Evolutionary conservation across 2,113 vertebrate genomes (phyloP).

Genomic region (Arizona elegans): DNA sequence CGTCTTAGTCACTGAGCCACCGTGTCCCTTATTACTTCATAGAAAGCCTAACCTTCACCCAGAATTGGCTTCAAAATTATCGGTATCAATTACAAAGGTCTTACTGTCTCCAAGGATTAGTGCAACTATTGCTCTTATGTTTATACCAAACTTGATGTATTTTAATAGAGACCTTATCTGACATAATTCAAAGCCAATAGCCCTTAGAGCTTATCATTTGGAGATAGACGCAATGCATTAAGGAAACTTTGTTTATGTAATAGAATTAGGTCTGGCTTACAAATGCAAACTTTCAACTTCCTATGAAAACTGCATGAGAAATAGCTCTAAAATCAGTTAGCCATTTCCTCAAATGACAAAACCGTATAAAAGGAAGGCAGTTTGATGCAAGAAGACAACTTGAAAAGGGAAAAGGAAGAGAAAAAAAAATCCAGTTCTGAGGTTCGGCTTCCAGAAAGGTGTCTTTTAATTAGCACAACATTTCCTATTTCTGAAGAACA

Average conservation of each 20-base stretch:
- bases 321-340: background rate
- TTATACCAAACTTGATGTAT: conserved; percentile 21
- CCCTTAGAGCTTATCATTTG: conserved; percentile 7
- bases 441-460: conserved; percentile 35
- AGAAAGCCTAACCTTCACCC: background rate
- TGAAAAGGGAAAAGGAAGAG: conserved; percentile 49
- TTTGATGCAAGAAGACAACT: conserved; percentile 42
- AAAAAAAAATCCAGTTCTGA: conserved; percentile 40
- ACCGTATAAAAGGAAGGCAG: conserved; percentile 11
- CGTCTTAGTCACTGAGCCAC: no score
- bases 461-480: conserved; percentile 64
- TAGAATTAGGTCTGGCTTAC: conserved; percentile 38
- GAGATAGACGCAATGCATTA: background rate
- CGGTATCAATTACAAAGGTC: background rate
- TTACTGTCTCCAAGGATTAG: background rate
- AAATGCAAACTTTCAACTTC: conserved; percentile 24
- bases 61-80: background rate
- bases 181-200: background rate
- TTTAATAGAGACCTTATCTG: conserved; percentile 15
- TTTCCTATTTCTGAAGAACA: conserved; percentile 39
- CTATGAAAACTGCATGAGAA: conserved; percentile 42
- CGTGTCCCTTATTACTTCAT: background rate
- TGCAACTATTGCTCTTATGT: conserved; percentile 3
- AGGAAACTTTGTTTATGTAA: conserved; percentile 38
- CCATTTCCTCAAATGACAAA: background rate